Evolutionary conservation across 1,140 invertebrate species (phyloP).

Genomic region (Drosophila ironensis): DNA sequence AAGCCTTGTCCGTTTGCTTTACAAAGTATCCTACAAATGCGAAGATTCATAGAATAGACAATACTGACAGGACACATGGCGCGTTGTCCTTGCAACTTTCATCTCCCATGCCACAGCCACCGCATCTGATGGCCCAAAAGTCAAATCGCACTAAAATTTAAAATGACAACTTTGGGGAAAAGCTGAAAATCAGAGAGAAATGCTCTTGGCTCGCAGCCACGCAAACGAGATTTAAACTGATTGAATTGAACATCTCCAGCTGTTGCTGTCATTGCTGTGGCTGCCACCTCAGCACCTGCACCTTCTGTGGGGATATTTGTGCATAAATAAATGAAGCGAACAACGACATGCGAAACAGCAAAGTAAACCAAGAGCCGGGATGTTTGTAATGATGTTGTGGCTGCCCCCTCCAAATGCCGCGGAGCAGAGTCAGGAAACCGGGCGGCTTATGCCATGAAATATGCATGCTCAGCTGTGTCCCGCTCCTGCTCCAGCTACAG

Average conservation of each 20-base stretch:
- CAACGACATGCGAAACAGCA: constrained; percentile 42
- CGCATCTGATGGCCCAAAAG: background rate
- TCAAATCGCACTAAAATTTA: constrained; percentile 2
- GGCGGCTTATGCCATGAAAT: constrained; percentile 42
- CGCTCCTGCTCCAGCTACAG: background rate
- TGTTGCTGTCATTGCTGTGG: constrained; percentile 32
- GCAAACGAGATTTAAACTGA: constrained; percentile 51
- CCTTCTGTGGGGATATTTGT: constrained; percentile 49
- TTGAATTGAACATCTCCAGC: constrained; percentile 66
- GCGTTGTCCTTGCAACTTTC: too few relatives aligned
- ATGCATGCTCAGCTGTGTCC: constrained; percentile 45
- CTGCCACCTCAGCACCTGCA: constrained; percentile 21
- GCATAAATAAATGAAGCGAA: constrained; percentile 51
- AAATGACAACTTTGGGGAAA: background rate
- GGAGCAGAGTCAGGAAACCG: background rate
- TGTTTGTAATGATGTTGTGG: constrained; percentile 49
- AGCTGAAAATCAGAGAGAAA: constrained; percentile 5
- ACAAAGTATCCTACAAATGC: too few relatives aligned
- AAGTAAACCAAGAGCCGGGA: constrained; percentile 25
- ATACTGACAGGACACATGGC: too few relatives aligned
- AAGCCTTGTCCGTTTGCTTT: too few relatives aligned
- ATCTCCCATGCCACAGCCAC: too few relatives aligned
- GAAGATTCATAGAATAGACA: too few relatives aligned
- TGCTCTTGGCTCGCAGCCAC: background rate
- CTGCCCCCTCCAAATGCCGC: background rate